Percentiles rank a stretch among this genome's conserved stretches.
Conservation (phyloP, 2,888 invertebrate genomes). For the Oxytorus armatus region DNA sequence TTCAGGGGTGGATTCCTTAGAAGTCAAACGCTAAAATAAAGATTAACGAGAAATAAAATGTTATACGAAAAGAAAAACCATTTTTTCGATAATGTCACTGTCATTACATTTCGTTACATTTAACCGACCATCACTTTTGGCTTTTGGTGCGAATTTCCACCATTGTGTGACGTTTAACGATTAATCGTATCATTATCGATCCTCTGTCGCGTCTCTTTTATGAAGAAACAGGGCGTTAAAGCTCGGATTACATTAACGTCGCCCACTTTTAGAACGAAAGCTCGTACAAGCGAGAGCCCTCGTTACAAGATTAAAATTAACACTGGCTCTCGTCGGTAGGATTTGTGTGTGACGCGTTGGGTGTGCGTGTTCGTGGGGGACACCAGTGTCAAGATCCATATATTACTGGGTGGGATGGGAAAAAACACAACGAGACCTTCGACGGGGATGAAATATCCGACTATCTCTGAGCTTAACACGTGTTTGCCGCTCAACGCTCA, state of each 20-base stretch:
- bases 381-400: slow-evolving; percentile 2
- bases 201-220: slow-evolving; percentile 12
- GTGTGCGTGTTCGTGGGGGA: slow-evolving; percentile 12
- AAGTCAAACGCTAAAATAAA: no score
- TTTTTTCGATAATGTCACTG: no score
- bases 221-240: slow-evolving; percentile 33
- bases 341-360: slow-evolving; percentile 1
- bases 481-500: neutral
- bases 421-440: slow-evolving; percentile 17
- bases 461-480: slow-evolving; percentile 19
- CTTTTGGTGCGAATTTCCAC: no score
- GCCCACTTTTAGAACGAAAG: neutral
- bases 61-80: no score
- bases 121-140: no score
- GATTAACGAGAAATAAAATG: no score
- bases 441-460: slow-evolving; percentile 7
- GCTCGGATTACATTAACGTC: neutral
- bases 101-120: no score
- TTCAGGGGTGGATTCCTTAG: no score
- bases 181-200: slow-evolving; percentile 11
- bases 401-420: no score
- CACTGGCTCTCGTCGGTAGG: slow-evolving; percentile 11
- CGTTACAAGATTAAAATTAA: slow-evolving; percentile 54
- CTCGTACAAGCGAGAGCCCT: neutral
- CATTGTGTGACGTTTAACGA: no score